These are phyloP conservation scores for Todiramphus saurophagus DNA, from an alignment of 2,113 vertebrate species.

Conservation along the genomic window DNA sequence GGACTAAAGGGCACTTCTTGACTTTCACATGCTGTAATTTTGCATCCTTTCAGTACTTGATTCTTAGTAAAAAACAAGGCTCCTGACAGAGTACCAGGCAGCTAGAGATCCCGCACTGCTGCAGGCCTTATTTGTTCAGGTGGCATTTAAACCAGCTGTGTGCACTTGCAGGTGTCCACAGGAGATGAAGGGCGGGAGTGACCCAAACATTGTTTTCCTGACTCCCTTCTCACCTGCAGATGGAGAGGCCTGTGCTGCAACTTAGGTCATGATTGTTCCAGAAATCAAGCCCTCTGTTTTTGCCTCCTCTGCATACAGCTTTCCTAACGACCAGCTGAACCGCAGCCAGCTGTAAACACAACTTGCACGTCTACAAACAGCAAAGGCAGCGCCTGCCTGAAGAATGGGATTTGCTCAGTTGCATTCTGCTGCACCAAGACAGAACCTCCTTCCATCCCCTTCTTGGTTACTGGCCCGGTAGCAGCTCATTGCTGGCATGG, in stretches of 20 bases:
- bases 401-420: neutral
- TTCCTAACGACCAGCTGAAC: neutral
- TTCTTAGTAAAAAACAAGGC: neutral
- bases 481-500: accelerated
- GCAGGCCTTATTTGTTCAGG: neutral
- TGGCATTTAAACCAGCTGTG: neutral
- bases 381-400: neutral
- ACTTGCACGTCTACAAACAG: neutral
- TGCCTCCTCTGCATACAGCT: accelerated
- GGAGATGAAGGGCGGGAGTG: neutral
- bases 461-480: neutral
- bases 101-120: accelerated
- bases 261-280: accelerated
- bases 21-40: accelerated
- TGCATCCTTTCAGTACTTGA: neutral
- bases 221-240: accelerated
- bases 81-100: neutral
- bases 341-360: accelerated
- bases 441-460: neutral
- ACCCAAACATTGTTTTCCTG: neutral
- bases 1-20: neutral
- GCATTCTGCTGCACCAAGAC: neutral
- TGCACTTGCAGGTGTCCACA: neutral
- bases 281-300: neutral
- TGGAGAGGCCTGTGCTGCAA: neutral